phyloP scores from a whole-genome alignment of 2,797 vertebrate species.

The Halcyon badia region DNA sequence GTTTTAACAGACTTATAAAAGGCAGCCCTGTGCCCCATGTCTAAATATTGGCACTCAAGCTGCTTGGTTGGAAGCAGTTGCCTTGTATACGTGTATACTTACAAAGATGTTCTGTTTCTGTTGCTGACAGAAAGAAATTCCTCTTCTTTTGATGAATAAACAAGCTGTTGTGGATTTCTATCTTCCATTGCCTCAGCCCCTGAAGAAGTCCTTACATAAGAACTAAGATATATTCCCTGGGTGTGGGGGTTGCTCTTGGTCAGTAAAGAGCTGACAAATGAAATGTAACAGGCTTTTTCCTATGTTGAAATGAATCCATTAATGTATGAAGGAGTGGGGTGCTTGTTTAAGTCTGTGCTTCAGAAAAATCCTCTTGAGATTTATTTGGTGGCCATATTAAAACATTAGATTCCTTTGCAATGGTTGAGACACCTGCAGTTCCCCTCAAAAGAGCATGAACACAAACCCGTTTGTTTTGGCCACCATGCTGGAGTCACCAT shows the following conservation, averaged over 20 bases:
- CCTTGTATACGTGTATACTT: background rate
- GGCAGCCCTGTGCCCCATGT: slow-evolving; percentile 31
- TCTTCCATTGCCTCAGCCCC: slow-evolving; percentile 10
- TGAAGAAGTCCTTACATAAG: background rate
- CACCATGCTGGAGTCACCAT: background rate
- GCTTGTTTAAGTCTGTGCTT: background rate
- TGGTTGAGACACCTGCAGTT: background rate
- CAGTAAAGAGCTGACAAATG: background rate
- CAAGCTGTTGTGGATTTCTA: background rate
- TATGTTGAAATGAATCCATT: background rate
- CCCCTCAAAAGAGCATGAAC: background rate
- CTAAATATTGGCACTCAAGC: slow-evolving; percentile 7
- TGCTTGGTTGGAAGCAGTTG: slow-evolving; percentile 28
- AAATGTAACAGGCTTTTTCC: background rate
- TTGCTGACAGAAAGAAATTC: slow-evolving; percentile 47
- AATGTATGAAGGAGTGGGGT: background rate
- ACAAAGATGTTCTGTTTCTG: slow-evolving; percentile 60
- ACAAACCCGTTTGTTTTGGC: background rate
- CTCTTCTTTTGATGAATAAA: slow-evolving; percentile 43
- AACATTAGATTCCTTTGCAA: background rate
- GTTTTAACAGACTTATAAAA: slow-evolving; percentile 30
- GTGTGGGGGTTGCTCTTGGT: background rate
- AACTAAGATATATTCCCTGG: background rate
- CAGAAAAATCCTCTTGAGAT: background rate
- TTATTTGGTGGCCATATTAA: background rate